Evolutionary conservation across 2,888 invertebrate species (phyloP).

Genomic region (Halocaridina rubra): DNA sequence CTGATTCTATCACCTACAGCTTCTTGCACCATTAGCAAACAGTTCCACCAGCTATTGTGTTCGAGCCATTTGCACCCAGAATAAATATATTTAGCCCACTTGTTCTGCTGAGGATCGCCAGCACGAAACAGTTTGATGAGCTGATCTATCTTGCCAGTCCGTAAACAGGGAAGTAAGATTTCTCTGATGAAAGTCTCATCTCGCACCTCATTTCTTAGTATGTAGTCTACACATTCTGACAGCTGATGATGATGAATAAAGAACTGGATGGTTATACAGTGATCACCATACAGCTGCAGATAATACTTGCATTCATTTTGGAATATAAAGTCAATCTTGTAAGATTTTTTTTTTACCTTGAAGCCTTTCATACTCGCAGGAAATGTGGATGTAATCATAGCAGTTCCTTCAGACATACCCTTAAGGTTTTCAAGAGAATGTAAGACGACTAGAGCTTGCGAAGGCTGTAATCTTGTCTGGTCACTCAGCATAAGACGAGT

Average conservation of each 20-base stretch:
- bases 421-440: slow-evolving; percentile 19
- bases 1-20: slow-evolving; percentile 55
- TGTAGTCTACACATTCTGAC: slow-evolving; percentile 77
- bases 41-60: slow-evolving; percentile 76
- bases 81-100: slow-evolving; percentile 77
- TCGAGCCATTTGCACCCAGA: slow-evolving; percentile 80
- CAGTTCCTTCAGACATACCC: slow-evolving; percentile 25
- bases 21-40: slow-evolving; percentile 79
- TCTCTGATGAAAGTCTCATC: slow-evolving; percentile 79
- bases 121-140: slow-evolving; percentile 76
- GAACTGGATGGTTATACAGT: slow-evolving; percentile 80
- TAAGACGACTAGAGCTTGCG: slow-evolving; percentile 36
- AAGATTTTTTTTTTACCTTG: not conserved
- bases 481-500: slow-evolving; percentile 29
- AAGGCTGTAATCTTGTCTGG: slow-evolving; percentile 12
- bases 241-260: slow-evolving; percentile 80
- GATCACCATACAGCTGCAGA: slow-evolving; percentile 82
- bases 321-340: slow-evolving; percentile 72
- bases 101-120: slow-evolving; percentile 76
- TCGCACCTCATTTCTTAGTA: slow-evolving; percentile 77
- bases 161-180: slow-evolving; percentile 78
- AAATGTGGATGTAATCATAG: not conserved
- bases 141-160: slow-evolving; percentile 74
- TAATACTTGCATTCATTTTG: slow-evolving; percentile 87
- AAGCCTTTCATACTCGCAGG: not conserved